Percentiles rank a stretch among this genome's conserved stretches.
Conservation (phyloP, 2,113 vertebrate genomes). For the Melanostigma gelatinosum region DNA sequence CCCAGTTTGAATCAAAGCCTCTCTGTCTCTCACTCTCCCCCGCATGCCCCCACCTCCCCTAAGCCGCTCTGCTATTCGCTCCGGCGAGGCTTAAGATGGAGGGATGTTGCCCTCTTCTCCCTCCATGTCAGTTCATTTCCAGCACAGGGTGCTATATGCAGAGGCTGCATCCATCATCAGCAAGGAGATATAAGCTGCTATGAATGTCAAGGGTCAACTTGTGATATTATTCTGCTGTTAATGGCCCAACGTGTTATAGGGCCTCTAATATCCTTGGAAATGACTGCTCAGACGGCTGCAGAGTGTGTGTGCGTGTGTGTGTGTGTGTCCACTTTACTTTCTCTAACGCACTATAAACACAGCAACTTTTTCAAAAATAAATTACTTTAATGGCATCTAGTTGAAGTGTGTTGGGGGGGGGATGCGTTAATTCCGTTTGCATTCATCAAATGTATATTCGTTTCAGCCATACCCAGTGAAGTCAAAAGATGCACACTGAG, state of each 20-base stretch:
- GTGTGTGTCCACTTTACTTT: conserved; percentile 13
- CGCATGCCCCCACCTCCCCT: not conserved
- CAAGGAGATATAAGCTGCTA: conserved; percentile 73
- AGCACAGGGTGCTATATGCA: conserved; percentile 33
- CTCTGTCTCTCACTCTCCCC: conserved; percentile 29
- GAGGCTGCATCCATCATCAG: conserved; percentile 69
- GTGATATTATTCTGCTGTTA: conserved; percentile 74
- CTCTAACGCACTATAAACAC: conserved; percentile 39
- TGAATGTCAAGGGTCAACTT: conserved; percentile 71
- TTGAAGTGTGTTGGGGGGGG: conserved; percentile 15
- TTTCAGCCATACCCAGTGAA: conserved; percentile 25
- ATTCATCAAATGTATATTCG: conserved; percentile 59
- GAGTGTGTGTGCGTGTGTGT: conserved; percentile 19
- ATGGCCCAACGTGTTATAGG: conserved; percentile 61
- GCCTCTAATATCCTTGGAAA: conserved; percentile 66
- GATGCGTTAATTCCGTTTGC: conserved; percentile 34
- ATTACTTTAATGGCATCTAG: conserved; percentile 52
- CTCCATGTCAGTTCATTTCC: conserved; percentile 63
- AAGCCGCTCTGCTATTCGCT: conserved; percentile 67
- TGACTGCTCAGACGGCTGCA: conserved; percentile 60
- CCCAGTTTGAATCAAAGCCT: conserved; percentile 48
- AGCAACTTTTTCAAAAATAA: conserved; percentile 5
- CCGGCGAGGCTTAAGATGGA: conserved; percentile 63
- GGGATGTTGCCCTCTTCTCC: conserved; percentile 63
- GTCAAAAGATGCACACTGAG: conserved; percentile 34